These are phyloP conservation scores for Poeciliopsis gracilis DNA, from an alignment of 2,797 vertebrate species.

Conservation along the genomic window DNA sequence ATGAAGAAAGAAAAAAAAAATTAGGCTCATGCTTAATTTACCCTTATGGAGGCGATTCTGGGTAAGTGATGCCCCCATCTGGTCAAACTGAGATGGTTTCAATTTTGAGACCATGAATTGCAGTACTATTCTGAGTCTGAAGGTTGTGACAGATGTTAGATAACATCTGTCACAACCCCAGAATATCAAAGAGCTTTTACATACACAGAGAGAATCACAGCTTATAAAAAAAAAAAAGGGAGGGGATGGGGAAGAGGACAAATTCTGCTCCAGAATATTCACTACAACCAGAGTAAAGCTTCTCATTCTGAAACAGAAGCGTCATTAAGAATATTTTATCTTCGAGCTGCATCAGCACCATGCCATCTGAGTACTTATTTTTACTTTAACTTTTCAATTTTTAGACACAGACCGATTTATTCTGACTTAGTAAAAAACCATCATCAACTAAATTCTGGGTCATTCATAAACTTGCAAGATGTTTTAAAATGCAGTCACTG, in stretches of 20 bases:
- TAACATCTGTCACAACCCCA: background rate
- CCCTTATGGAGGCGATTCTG: conserved; percentile 22
- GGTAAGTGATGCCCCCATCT: conserved; percentile 75
- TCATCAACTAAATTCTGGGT: background rate
- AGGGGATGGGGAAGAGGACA: background rate
- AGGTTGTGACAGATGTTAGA: background rate
- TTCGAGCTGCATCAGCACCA: background rate
- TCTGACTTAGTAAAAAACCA: background rate
- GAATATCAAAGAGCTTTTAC: conserved; percentile 5
- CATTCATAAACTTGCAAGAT: background rate
- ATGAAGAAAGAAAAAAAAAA: background rate
- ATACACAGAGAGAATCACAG: background rate
- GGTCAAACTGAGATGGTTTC: conserved; percentile 55
- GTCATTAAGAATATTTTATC: background rate
- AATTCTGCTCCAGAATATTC: background rate
- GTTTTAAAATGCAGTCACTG: background rate
- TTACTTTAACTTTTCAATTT: background rate
- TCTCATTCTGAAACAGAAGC: background rate
- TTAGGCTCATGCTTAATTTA: background rate
- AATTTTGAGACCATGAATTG: background rate
- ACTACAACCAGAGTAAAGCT: background rate
- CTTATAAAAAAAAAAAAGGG: background rate
- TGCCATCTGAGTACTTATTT: background rate
- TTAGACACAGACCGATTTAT: background rate
- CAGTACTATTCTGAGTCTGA: background rate